Evolutionary conservation across 2,888 invertebrate genomes (phyloP).

Genomic region (Drosophila mettleri): DNA sequence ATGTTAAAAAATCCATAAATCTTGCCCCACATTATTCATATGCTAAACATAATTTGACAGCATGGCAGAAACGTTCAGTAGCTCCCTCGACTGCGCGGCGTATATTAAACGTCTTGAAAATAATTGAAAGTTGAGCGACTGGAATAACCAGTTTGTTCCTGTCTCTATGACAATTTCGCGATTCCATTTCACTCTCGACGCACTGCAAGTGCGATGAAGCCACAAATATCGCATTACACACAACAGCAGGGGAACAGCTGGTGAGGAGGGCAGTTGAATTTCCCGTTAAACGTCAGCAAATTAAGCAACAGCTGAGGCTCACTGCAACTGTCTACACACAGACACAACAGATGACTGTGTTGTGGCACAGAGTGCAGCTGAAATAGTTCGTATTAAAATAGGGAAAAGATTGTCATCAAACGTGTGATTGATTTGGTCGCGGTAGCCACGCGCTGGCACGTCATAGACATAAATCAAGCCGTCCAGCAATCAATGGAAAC

Average conservation of each 20-base stretch:
- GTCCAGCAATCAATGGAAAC: conserved; percentile 57
- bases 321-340: conserved; percentile 12
- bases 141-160: conserved; percentile 57
- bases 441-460: conserved; percentile 46
- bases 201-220: conserved; percentile 68
- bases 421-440: conserved; percentile 67
- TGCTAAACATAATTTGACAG: conserved; percentile 55
- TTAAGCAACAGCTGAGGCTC: conserved; percentile 48
- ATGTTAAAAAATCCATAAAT: conserved; percentile 43
- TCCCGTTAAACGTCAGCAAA: conserved; percentile 58
- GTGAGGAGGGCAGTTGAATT: conserved; percentile 42
- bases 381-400: conserved; percentile 9
- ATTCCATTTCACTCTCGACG: conserved; percentile 38
- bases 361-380: conserved; percentile 26
- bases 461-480: conserved; percentile 48
- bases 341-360: conserved; percentile 48
- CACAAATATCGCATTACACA: conserved; percentile 73
- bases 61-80: conserved; percentile 1
- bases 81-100: neutral
- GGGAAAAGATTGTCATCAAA: conserved; percentile 33
- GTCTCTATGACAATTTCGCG: conserved; percentile 55
- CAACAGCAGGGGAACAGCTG: neutral
- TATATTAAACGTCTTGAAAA: conserved; percentile 48
- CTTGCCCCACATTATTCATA: conserved; percentile 44
- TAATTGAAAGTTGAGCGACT: conserved; percentile 62